Base-by-base conservation (phyloP, 1,140 invertebrate species). In the Chymomyza costata region DNA sequence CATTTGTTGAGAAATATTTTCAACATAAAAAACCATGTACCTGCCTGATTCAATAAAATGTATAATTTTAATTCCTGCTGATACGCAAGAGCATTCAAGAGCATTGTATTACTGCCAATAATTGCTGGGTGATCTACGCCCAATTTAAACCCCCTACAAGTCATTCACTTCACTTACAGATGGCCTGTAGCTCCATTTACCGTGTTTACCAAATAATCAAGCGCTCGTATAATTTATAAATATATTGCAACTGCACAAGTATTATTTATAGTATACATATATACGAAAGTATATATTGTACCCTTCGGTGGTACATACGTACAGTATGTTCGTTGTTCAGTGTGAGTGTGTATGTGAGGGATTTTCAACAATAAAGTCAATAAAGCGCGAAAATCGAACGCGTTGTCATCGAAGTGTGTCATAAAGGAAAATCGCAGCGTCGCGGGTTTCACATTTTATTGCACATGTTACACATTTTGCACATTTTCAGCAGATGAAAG, bases 331-430 rank as follows among this genome's bases (percentile, higher is more conserved):
- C 48, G 40, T 45, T 40, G 31, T 37, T 50, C 37, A 53, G 58
- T 48, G 47, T 62, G 52, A 31, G 30, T 47, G 39, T 44, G 46
- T 59, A 45, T 62, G 55, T 62, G 21, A 3, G 21, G 45, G 63
- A 63, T 73, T 73, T 32, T 18, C 46, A 21, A 45, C 63, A 73
- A 66, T 71, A 71, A 71, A 73, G 62, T 63, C 63, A 65, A 71
- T 71, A 71, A 71, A 56, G 68, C 62, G 62, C 21, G 25, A 60
- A 70, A 65, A 65, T 71, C 57, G 58, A 63, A 65, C 39, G 37
- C 57, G 53, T 45, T 58, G 63, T 51, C 46, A 50, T 47, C 54
- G 68, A 56, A 61, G 63, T 73, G 58, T 63, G 68, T 46, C 68
- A 59, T 66, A 52, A 73, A 65, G 68, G 49, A 73, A 63, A 73